phyloP scores from a whole-genome alignment of 2,113 vertebrate genomes.

The Dicrurus megarhynchus region DNA sequence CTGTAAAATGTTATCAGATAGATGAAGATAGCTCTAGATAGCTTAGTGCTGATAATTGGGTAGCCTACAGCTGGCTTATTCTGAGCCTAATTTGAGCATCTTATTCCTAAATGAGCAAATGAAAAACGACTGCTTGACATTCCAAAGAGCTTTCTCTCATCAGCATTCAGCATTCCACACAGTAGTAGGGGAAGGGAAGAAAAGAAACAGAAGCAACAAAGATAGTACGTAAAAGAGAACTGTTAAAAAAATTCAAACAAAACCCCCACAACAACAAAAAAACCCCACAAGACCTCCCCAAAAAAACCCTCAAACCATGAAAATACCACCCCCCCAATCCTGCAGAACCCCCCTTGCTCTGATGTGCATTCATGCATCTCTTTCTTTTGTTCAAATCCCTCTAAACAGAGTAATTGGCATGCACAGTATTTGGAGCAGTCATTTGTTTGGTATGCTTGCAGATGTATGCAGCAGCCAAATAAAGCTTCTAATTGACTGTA shows the following conservation, averaged over 20 bases:
- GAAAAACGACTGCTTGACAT: slow-evolving; percentile 33
- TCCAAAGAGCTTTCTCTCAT: slow-evolving; percentile 24
- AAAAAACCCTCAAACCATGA: not conserved
- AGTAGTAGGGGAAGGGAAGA: not conserved
- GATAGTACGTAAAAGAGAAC: not conserved
- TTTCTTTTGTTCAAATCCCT: not conserved
- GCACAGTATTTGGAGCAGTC: not conserved
- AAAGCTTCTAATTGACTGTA: slow-evolving; percentile 10
- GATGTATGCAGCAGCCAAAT: not conserved
- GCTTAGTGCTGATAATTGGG: not conserved
- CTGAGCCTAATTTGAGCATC: not conserved
- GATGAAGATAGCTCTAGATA: not conserved
- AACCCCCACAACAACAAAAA: not conserved
- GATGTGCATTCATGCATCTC: not conserved
- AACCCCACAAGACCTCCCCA: rapidly evolving
- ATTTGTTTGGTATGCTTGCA: slow-evolving; percentile 17
- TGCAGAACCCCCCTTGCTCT: not conserved
- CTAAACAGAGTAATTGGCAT: slow-evolving; percentile 21
- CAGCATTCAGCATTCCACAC: slow-evolving; percentile 2
- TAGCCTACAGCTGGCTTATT: slow-evolving; percentile 5
- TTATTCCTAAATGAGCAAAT: slow-evolving; percentile 10
- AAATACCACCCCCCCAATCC: not conserved
- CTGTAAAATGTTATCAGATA: not conserved
- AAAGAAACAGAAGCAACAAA: slow-evolving; percentile 10
- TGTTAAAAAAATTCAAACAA: not conserved